These are phyloP conservation scores for Salarias fasciatus DNA, from an alignment of 2,797 vertebrate species.

Conservation along the genomic window DNA sequence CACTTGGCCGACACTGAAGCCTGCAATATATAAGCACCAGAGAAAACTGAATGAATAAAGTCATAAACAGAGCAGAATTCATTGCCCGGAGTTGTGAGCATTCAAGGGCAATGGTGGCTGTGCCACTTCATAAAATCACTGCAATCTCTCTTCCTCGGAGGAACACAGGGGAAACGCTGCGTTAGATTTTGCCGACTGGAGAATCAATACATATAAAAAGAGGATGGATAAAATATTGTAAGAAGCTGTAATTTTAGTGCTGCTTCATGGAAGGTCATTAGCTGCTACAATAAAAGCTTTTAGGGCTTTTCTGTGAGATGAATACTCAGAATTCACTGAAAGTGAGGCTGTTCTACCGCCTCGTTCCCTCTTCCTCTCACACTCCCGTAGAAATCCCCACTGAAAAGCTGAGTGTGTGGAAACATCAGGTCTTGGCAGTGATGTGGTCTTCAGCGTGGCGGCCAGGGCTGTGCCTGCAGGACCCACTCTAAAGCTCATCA, in stretches of 20 bases:
- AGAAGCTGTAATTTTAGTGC: slow-evolving; percentile 24
- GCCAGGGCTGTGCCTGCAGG: slow-evolving; percentile 8
- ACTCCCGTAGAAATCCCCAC: neutral
- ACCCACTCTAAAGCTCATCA: too few relatives aligned
- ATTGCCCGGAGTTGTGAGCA: slow-evolving; percentile 17
- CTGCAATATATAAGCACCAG: neutral
- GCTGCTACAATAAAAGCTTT: slow-evolving; percentile 35
- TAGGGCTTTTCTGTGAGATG: slow-evolving; percentile 19
- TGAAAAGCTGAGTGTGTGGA: neutral
- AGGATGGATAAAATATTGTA: slow-evolving; percentile 31
- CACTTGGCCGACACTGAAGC: too few relatives aligned
- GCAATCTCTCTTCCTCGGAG: neutral
- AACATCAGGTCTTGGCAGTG: slow-evolving; percentile 36
- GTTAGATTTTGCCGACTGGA: slow-evolving; percentile 9
- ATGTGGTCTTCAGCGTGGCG: slow-evolving; percentile 22
- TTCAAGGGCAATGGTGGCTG: slow-evolving; percentile 36
- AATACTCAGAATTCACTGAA: slow-evolving; percentile 29
- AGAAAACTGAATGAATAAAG: slow-evolving; percentile 29
- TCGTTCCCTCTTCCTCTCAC: neutral
- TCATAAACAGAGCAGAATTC: slow-evolving; percentile 20
- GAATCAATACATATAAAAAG: slow-evolving; percentile 38
- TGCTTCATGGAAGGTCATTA: slow-evolving; percentile 36
- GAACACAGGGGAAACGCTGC: slow-evolving; percentile 7
- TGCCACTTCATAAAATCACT: slow-evolving; percentile 33
- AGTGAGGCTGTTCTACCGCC: slow-evolving; percentile 6